These are phyloP conservation scores for Archaeoteleia sp. DNA, from an alignment of 2,888 invertebrate genomes.

Conservation along the genomic window DNA sequence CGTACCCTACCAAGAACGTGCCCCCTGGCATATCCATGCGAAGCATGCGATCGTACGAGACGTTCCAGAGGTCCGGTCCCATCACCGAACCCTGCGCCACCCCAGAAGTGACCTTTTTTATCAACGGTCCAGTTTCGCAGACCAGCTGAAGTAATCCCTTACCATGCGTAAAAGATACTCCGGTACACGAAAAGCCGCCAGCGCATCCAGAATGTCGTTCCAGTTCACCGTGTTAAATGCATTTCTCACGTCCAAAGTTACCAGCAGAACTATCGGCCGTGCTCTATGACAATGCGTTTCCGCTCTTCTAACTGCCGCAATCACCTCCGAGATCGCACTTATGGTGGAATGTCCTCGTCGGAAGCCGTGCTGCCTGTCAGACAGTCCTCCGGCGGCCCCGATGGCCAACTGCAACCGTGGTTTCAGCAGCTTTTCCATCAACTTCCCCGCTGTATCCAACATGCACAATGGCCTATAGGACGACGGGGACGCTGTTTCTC, in stretches of 20 bases:
- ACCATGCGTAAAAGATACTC: too few relatives aligned
- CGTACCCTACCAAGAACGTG: too few relatives aligned
- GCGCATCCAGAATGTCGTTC: slow-evolving; percentile 3
- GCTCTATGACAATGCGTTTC: slow-evolving; percentile 6
- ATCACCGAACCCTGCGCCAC: too few relatives aligned
- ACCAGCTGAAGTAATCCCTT: too few relatives aligned
- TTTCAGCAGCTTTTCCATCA: slow-evolving; percentile 49
- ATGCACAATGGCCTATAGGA: slow-evolving; percentile 44
- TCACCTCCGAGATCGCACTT: background rate
- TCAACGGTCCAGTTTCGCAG: too few relatives aligned
- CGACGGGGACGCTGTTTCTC: slow-evolving; percentile 30
- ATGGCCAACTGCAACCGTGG: slow-evolving; percentile 29
- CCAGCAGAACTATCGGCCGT: background rate
- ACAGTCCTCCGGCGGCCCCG: slow-evolving; percentile 45
- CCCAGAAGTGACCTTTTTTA: too few relatives aligned
- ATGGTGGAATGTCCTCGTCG: slow-evolving; percentile 1
- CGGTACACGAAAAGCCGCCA: too few relatives aligned
- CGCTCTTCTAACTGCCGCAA: background rate
- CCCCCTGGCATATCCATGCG: too few relatives aligned
- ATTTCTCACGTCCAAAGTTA: slow-evolving; percentile 8
- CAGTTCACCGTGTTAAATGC: slow-evolving; percentile 13
- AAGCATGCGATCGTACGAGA: too few relatives aligned
- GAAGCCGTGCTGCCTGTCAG: slow-evolving; percentile 44
- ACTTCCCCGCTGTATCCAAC: slow-evolving; percentile 26
- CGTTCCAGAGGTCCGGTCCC: too few relatives aligned